Percentiles rank a stretch among this genome's conserved stretches.
These are phyloP conservation scores for Sinodicranocentrus sp. DNA, from an alignment of 2,888 invertebrate genomes.

Conservation along the genomic window DNA sequence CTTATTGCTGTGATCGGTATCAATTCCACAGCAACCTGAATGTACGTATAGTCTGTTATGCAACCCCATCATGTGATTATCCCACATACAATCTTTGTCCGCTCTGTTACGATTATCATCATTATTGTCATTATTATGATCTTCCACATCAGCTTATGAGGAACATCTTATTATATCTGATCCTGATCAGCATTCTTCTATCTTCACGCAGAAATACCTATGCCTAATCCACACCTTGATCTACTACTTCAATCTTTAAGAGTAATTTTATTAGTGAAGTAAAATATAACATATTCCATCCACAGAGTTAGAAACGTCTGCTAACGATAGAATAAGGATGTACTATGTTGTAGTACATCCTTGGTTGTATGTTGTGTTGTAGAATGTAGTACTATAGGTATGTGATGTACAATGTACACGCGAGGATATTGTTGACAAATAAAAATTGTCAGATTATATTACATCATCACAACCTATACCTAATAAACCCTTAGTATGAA, in stretches of 20 bases:
- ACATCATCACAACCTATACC: too few species aligned
- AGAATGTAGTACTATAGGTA: not conserved
- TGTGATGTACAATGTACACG: not conserved
- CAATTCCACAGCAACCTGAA: too few species aligned
- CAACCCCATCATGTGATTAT: slow-evolving; percentile 2
- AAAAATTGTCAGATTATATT: too few species aligned
- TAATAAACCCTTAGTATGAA: too few species aligned
- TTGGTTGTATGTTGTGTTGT: not conserved
- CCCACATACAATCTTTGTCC: not conserved
- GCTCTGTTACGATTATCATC: slow-evolving; percentile 19
- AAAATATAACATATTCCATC: too few species aligned
- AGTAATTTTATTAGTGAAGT: not conserved
- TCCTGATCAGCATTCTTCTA: too few species aligned
- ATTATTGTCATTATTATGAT: not conserved
- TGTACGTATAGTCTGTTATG: not conserved
- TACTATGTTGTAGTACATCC: too few species aligned
- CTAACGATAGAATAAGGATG: too few species aligned
- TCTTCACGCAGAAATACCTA: slow-evolving; percentile 1
- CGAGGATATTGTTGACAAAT: not conserved
- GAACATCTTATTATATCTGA: not conserved
- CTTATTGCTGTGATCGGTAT: not conserved
- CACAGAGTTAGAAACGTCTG: too few species aligned
- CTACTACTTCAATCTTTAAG: not conserved
- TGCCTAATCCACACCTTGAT: slow-evolving; percentile 34
- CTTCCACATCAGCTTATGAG: not conserved